Conservation (phyloP, 1,140 invertebrate genomes). For the Drosophila mojavensis region DNA sequence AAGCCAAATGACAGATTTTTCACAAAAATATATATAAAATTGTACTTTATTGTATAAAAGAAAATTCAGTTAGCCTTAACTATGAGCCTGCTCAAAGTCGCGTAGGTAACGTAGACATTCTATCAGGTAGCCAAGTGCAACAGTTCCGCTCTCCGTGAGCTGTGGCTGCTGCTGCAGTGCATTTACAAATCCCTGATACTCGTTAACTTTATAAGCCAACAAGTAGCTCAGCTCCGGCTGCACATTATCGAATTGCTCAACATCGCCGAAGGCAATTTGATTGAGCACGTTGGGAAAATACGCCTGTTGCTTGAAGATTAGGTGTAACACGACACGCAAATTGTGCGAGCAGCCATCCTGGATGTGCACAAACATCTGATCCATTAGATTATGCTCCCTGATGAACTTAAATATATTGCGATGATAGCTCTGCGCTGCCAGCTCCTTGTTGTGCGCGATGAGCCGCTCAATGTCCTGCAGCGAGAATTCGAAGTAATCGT, state of each 20-base stretch:
- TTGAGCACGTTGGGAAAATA: slow-evolving; percentile 76
- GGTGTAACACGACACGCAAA: slow-evolving; percentile 83
- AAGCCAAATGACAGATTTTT: background rate
- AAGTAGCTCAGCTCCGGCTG: slow-evolving; percentile 56
- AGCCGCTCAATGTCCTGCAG: slow-evolving; percentile 84
- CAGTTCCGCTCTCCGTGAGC: slow-evolving; percentile 58
- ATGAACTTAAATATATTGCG: slow-evolving; percentile 85
- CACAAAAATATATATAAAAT: slow-evolving; percentile 6
- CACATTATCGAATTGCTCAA: slow-evolving; percentile 59
- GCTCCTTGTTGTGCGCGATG: slow-evolving; percentile 66
- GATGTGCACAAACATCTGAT: slow-evolving; percentile 83
- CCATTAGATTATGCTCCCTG: slow-evolving; percentile 84
- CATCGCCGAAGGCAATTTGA: slow-evolving; percentile 79
- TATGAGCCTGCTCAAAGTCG: slow-evolving; percentile 39
- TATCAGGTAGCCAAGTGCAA: slow-evolving; percentile 58
- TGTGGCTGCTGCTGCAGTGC: slow-evolving; percentile 50
- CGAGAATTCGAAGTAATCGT: slow-evolving; percentile 86
- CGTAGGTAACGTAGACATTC: slow-evolving; percentile 69
- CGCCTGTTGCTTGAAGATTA: slow-evolving; percentile 75
- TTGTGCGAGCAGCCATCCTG: slow-evolving; percentile 84
- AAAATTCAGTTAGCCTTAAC: slow-evolving; percentile 9
- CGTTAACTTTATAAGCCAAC: slow-evolving; percentile 63
- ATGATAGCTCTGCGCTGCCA: slow-evolving; percentile 64
- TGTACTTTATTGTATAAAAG: slow-evolving; percentile 30
- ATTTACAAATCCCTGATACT: slow-evolving; percentile 54